phyloP scores from a whole-genome alignment of 2,888 invertebrate species.

The Mythimna ferrago region DNA sequence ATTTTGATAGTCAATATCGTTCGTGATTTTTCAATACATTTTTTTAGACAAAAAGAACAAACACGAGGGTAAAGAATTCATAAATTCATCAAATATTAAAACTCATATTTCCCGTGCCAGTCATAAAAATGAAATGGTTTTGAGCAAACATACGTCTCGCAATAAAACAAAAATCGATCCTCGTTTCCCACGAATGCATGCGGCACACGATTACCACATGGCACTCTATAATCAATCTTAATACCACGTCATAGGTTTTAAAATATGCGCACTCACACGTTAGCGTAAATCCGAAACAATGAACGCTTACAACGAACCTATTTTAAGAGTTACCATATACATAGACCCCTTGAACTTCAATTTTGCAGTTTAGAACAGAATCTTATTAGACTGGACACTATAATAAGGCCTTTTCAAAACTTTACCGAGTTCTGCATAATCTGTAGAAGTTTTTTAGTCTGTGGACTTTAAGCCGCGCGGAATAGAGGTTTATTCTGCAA shows the following conservation, averaged over 20 bases:
- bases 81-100: constrained; percentile 52
- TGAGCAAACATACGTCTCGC: constrained; percentile 50
- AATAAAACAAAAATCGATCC: constrained; percentile 66
- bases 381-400: constrained; percentile 51
- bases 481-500: constrained; percentile 57
- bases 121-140: constrained; percentile 61
- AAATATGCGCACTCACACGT: constrained; percentile 22
- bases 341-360: constrained; percentile 53
- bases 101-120: constrained; percentile 43
- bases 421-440: constrained; percentile 44
- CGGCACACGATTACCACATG: constrained; percentile 20
- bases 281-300: constrained; percentile 61
- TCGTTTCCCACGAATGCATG: constrained; percentile 63
- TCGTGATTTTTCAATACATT: neutral
- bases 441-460: constrained; percentile 50
- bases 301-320: constrained; percentile 63
- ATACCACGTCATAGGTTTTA: constrained; percentile 18
- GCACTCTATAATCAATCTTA: constrained; percentile 43
- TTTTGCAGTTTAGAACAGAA: constrained; percentile 29
- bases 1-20: neutral
- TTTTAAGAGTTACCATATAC: constrained; percentile 57
- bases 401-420: constrained; percentile 55
- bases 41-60: neutral
- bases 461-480: constrained; percentile 40
- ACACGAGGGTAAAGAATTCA: constrained; percentile 20